Conservation (phyloP, 2,113 vertebrate species). For the Progne subis region DNA sequence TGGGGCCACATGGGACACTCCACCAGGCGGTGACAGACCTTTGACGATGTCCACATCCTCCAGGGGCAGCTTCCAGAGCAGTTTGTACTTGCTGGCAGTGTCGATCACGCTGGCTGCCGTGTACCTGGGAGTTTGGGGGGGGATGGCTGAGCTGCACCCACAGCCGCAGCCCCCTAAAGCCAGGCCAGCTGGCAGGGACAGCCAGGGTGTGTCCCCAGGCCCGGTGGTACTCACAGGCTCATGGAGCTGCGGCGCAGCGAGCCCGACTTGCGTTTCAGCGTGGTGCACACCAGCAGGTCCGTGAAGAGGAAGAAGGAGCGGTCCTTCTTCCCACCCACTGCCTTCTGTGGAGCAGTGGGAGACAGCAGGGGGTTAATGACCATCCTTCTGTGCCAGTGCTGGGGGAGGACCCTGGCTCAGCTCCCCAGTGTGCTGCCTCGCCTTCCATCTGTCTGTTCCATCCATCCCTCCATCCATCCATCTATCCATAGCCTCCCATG, state of each 20-base stretch:
- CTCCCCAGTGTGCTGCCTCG: not conserved
- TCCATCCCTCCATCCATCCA: not conserved
- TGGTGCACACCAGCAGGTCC: slow-evolving; percentile 95
- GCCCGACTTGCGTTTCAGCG: slow-evolving; percentile 96
- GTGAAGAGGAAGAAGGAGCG: slow-evolving; percentile 97
- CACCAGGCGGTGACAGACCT: slow-evolving; percentile 75
- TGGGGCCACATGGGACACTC: not conserved
- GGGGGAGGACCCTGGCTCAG: not conserved
- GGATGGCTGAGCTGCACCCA: not conserved
- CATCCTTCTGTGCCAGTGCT: accelerated
- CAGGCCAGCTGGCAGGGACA: not conserved
- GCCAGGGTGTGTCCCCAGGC: not conserved
- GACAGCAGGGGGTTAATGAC: not conserved
- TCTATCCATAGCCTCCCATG: accelerated
- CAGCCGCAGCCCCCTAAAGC: not conserved
- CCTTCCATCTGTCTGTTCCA: not conserved
- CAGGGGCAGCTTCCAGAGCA: slow-evolving; percentile 94
- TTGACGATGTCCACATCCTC: slow-evolving; percentile 94
- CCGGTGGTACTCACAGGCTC: slow-evolving; percentile 86
- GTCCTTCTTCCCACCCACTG: slow-evolving; percentile 94
- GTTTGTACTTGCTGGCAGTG: slow-evolving; percentile 96
- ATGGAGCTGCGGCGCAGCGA: slow-evolving; percentile 96
- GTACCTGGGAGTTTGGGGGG: slow-evolving; percentile 75
- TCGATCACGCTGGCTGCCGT: slow-evolving; percentile 94
- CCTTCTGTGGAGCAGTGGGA: slow-evolving; percentile 79